A percentile compares a stretch with the other conserved stretches of the same genome.
Conservation (phyloP, 2,888 invertebrate genomes). For the Drosophila austrosaltans region DNA sequence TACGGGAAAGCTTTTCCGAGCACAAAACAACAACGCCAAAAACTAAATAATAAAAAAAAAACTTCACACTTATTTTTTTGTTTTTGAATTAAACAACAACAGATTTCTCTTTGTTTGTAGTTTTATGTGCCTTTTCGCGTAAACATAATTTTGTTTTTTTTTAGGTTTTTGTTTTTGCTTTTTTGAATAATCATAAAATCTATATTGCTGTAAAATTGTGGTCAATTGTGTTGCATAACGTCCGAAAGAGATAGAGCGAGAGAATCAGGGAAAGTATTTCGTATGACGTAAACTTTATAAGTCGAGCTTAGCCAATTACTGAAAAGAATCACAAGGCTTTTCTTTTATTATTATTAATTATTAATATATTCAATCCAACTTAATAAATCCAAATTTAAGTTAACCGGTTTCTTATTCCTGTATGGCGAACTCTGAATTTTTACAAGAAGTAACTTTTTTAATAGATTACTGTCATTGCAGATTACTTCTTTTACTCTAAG, state of each 20-base stretch:
- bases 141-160: constrained; percentile 33
- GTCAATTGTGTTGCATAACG: constrained; percentile 13
- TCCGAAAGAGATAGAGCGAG: neutral
- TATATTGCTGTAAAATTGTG: constrained; percentile 27
- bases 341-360: neutral
- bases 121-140: constrained; percentile 39
- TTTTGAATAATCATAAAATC: constrained; percentile 47
- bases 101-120: constrained; percentile 21
- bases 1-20: constrained; percentile 26
- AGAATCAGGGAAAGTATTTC: neutral
- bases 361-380: too few species aligned
- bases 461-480: too few species aligned
- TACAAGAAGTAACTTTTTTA: too few species aligned
- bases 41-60: constrained; percentile 26
- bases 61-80: constrained; percentile 40
- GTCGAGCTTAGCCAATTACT: neutral
- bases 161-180: constrained; percentile 18
- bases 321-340: neutral
- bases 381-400: too few species aligned
- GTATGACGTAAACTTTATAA: neutral
- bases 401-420: too few species aligned
- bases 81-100: constrained; percentile 11
- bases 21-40: constrained; percentile 6
- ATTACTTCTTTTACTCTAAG: too few species aligned
- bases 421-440: too few species aligned